These are phyloP conservation scores for Sweltsa coloradensis DNA, from an alignment of 1,140 invertebrate genomes.

Conservation along the genomic window DNA sequence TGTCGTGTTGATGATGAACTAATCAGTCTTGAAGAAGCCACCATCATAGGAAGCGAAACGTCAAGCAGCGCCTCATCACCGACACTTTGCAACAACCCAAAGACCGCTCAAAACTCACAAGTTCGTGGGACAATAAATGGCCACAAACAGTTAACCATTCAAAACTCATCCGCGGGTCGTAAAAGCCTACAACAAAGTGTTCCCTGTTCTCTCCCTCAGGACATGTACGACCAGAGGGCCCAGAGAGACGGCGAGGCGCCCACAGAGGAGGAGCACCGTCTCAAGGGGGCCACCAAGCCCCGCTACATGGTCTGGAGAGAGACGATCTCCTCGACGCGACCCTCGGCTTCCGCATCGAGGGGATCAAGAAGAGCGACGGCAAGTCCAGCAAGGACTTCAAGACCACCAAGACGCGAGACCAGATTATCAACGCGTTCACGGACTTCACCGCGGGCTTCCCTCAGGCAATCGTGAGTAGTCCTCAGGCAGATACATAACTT, in stretches of 20 bases:
- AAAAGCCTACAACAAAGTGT: too few species aligned
- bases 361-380: conserved; percentile 78
- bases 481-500: conserved; percentile 28
- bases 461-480: conserved; percentile 55
- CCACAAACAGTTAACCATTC: too few species aligned
- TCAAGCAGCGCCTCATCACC: too few species aligned
- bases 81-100: too few species aligned
- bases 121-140: too few species aligned
- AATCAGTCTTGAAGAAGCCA: too few species aligned
- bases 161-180: too few species aligned
- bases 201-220: too few species aligned
- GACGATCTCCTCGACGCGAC: conserved; percentile 93
- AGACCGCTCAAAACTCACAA: too few species aligned
- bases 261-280: conserved; percentile 74
- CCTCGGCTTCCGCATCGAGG: conserved; percentile 92
- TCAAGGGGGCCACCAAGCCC: conserved; percentile 88
- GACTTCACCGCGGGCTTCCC: conserved; percentile 73
- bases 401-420: conserved; percentile 75
- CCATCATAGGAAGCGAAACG: too few species aligned
- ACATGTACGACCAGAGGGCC: conserved; percentile 99
- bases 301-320: conserved; percentile 97
- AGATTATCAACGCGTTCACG: conserved; percentile 67
- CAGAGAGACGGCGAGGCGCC: conserved; percentile 85
- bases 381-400: conserved; percentile 91
- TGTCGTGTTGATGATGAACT: too few species aligned